phyloP scores from a whole-genome alignment of 2,113 vertebrate species.

The Orycteropus afer region DNA sequence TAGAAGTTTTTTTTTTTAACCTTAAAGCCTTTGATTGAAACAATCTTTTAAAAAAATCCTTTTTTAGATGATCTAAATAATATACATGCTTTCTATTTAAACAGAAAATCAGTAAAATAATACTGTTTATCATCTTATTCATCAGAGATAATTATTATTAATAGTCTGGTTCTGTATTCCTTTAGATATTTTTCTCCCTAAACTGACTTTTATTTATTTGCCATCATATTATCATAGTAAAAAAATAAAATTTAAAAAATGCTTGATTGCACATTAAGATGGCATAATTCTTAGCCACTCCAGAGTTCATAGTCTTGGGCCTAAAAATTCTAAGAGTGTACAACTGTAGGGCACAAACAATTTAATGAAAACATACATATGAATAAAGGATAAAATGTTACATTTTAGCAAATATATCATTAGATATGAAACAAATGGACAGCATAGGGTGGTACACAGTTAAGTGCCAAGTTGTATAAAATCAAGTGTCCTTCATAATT shows the following conservation, averaged over 20 bases:
- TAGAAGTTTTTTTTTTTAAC: neutral
- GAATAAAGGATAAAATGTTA: neutral
- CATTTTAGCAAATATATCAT: neutral
- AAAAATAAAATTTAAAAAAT: constrained; percentile 4
- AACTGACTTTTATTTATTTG: neutral
- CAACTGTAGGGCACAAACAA: neutral
- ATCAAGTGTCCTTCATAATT: constrained; percentile 6
- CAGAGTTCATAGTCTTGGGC: constrained; percentile 20
- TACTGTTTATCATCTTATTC: neutral
- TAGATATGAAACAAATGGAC: neutral
- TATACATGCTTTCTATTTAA: constrained; percentile 41
- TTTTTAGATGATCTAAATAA: constrained; percentile 5
- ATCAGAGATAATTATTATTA: neutral
- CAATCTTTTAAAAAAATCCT: neutral
- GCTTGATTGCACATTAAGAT: neutral
- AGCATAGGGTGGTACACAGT: neutral
- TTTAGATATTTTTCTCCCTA: neutral
- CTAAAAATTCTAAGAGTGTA: neutral
- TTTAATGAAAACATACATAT: constrained; percentile 20
- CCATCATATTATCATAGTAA: neutral
- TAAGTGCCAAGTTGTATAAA: neutral
- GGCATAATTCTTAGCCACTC: neutral
- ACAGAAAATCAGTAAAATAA: neutral
- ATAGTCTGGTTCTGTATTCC: neutral
- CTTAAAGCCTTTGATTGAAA: constrained; percentile 8